These are phyloP conservation scores for Trachelipus rathkii DNA, from an alignment of 1,140 invertebrate genomes.

Conservation along the genomic window DNA sequence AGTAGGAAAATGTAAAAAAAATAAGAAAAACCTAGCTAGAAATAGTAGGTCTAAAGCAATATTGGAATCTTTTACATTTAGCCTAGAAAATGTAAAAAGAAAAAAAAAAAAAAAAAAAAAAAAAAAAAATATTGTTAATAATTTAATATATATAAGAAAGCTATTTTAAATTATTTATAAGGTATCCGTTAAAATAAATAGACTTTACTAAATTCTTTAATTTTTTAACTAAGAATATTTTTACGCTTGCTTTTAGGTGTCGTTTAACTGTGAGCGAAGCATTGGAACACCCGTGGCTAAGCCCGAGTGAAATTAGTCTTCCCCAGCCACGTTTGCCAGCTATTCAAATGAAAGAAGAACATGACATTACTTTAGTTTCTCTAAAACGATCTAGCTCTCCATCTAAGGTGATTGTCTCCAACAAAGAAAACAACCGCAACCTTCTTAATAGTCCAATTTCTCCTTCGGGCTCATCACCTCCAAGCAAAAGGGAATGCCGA, in stretches of 20 bases:
- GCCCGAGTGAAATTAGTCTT: background rate
- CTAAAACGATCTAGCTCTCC: background rate
- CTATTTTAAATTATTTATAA: too few relatives aligned
- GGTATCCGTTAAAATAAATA: too few relatives aligned
- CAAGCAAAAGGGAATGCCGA: background rate
- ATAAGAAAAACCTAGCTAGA: too few relatives aligned
- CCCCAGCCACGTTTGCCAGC: background rate
- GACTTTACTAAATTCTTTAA: too few relatives aligned
- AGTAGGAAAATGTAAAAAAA: too few relatives aligned
- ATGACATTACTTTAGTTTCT: background rate
- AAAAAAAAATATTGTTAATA: too few relatives aligned
- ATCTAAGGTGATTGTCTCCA: background rate
- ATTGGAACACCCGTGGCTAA: constrained; percentile 61
- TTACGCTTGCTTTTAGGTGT: constrained; percentile 54
- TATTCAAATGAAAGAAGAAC: background rate
- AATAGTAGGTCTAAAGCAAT: too few relatives aligned
- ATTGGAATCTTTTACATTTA: too few relatives aligned
- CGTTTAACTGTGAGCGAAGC: constrained; percentile 61
- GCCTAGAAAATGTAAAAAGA: too few relatives aligned
- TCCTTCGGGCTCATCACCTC: background rate
- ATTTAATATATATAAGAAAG: too few relatives aligned
- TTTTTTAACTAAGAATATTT: too few relatives aligned
- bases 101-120: too few relatives aligned
- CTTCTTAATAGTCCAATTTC: background rate
- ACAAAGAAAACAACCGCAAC: background rate